Evolutionary conservation across 2,888 invertebrate species (phyloP).

Genomic region (Drosophila mayaguana): DNA sequence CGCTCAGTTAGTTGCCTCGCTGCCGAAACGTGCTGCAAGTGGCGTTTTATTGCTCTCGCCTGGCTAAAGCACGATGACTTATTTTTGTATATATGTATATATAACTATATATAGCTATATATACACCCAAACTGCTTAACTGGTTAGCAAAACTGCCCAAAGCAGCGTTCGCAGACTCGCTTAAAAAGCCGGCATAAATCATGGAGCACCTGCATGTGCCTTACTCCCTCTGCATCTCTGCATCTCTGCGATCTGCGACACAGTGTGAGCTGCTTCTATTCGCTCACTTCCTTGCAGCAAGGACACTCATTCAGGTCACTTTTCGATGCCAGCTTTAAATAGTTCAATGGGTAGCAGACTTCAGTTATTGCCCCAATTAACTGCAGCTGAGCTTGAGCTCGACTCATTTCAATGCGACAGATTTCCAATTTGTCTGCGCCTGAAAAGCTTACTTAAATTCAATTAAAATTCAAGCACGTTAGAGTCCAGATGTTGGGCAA

Average conservation of each 20-base stretch:
- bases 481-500: too few species aligned
- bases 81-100: background rate
- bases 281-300: background rate
- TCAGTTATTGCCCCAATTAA: background rate
- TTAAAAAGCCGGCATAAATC: conserved; percentile 4
- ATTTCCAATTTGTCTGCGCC: background rate
- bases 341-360: background rate
- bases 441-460: too few species aligned
- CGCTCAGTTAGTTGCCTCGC: background rate
- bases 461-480: too few species aligned
- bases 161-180: background rate
- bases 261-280: background rate
- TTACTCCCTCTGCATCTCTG: background rate
- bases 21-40: conserved; percentile 12
- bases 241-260: background rate
- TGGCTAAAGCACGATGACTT: conserved; percentile 1
- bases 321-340: background rate
- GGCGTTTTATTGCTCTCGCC: conserved; percentile 10
- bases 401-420: background rate
- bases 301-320: background rate
- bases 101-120: background rate
- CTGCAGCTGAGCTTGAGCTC: background rate
- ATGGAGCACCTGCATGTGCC: background rate
- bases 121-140: background rate
- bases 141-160: conserved; percentile 1